phyloP scores from a whole-genome alignment of 2,113 vertebrate species.

The Nothoprocta pentlandii region DNA sequence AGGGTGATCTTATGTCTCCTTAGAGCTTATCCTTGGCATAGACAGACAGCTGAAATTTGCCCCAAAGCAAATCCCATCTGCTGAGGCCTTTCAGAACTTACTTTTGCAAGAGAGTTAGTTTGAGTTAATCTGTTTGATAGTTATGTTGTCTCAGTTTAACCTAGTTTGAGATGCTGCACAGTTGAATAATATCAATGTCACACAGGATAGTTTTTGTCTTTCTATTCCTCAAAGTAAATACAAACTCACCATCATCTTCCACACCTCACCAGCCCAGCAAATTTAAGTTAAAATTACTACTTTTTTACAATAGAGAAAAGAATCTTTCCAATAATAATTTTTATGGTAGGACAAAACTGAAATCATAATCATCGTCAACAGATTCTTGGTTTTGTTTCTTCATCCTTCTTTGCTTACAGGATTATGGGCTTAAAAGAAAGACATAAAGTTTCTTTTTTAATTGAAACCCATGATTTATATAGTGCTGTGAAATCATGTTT shows the following conservation, averaged over 20 bases:
- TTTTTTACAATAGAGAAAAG: too few species aligned
- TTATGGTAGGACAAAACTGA: neutral
- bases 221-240: neutral
- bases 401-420: too few species aligned
- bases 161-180: neutral
- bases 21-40: neutral
- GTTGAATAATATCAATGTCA: too few species aligned
- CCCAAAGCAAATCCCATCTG: too few species aligned
- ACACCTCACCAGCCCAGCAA: neutral
- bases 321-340: neutral
- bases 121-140: neutral
- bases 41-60: too few species aligned
- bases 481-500: neutral
- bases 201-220: neutral
- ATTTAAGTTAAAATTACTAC: neutral
- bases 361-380: neutral
- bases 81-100: neutral
- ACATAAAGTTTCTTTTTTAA: neutral
- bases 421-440: neutral
- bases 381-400: neutral
- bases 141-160: neutral
- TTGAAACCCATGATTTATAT: neutral
- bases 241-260: neutral
- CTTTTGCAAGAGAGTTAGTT: neutral
- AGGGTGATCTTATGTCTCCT: neutral